A percentile compares a stretch with the other conserved stretches of the same genome.
These are phyloP conservation scores for Gallirallus australis DNA, from an alignment of 2,797 vertebrate species.

Conservation along the genomic window DNA sequence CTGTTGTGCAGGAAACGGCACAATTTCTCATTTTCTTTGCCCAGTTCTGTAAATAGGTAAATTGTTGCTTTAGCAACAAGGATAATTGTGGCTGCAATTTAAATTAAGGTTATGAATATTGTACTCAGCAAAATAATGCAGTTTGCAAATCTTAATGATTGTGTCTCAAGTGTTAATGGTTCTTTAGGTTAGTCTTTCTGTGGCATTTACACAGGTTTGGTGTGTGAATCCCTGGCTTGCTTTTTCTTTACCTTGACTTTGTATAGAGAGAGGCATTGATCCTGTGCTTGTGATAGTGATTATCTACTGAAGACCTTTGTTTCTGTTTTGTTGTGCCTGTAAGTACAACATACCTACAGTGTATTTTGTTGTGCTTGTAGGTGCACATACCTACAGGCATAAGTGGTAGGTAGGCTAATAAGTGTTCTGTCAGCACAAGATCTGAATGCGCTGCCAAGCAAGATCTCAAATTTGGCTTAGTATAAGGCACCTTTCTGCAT, in stretches of 20 bases:
- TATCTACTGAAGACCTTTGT: neutral
- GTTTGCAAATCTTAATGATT: neutral
- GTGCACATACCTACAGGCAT: neutral
- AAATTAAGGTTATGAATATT: constrained; percentile 27
- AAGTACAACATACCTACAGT: neutral
- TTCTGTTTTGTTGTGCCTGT: neutral
- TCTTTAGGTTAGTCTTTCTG: neutral
- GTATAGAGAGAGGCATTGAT: neutral
- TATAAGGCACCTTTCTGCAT: neutral
- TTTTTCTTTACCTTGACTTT: neutral
- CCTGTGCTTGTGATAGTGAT: accelerated
- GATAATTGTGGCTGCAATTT: constrained; percentile 32
- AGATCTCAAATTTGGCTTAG: neutral
- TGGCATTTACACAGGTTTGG: neutral
- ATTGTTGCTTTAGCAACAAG: constrained; percentile 60
- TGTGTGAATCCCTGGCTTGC: neutral
- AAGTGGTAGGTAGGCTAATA: neutral
- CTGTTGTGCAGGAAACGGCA: neutral
- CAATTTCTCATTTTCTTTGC: constrained; percentile 7
- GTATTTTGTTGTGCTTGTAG: neutral
- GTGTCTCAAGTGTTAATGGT: neutral
- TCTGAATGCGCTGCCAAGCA: neutral
- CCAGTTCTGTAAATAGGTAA: neutral
- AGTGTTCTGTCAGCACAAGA: neutral
- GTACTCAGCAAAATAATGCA: neutral